A percentile compares a stretch with the other conserved stretches of the same genome.
These are phyloP conservation scores for Corythoichthys intestinalis DNA, from an alignment of 2,113 vertebrate genomes.

Conservation along the genomic window DNA sequence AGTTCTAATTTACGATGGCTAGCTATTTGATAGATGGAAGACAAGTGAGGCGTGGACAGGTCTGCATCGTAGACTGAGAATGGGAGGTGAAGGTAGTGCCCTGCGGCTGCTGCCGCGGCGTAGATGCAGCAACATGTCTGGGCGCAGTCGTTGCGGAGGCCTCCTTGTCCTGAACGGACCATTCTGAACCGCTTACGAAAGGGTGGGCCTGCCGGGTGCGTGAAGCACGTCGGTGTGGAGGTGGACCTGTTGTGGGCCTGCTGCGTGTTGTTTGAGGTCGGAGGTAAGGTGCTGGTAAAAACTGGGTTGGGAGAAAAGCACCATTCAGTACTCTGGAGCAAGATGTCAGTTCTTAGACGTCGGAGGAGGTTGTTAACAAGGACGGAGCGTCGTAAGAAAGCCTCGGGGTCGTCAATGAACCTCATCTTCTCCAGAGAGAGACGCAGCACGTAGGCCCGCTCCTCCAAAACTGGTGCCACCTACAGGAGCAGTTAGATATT, in stretches of 20 bases:
- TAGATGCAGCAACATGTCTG: conserved; percentile 92
- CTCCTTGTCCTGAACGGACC: conserved; percentile 73
- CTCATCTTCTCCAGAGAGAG: conserved; percentile 95
- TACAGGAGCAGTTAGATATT: conserved; percentile 37
- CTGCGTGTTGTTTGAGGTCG: conserved; percentile 31
- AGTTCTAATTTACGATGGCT: conserved; percentile 59
- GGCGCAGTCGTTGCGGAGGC: conserved; percentile 73
- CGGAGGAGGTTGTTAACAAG: conserved; percentile 96
- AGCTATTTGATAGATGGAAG: conserved; percentile 59
- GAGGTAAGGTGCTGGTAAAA: conserved; percentile 30
- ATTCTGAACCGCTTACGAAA: conserved; percentile 87
- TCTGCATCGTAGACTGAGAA: conserved; percentile 77
- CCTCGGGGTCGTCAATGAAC: conserved; percentile 93
- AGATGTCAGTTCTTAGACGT: conserved; percentile 86
- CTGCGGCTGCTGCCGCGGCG: conserved; percentile 77
- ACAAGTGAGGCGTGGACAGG: conserved; percentile 60
- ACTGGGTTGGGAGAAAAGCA: conserved; percentile 76
- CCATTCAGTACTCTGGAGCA: conserved; percentile 90
- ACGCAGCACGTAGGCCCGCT: conserved; percentile 90
- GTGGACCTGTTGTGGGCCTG: conserved; percentile 68
- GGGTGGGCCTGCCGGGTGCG: conserved; percentile 79
- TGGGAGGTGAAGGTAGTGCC: conserved; percentile 85
- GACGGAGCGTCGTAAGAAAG: conserved; percentile 90
- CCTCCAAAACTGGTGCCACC: conserved; percentile 88
- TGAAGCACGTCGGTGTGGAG: conserved; percentile 78